Evolutionary conservation across 2,888 invertebrate genomes (phyloP).

Genomic region (Cheilosia pagana): DNA sequence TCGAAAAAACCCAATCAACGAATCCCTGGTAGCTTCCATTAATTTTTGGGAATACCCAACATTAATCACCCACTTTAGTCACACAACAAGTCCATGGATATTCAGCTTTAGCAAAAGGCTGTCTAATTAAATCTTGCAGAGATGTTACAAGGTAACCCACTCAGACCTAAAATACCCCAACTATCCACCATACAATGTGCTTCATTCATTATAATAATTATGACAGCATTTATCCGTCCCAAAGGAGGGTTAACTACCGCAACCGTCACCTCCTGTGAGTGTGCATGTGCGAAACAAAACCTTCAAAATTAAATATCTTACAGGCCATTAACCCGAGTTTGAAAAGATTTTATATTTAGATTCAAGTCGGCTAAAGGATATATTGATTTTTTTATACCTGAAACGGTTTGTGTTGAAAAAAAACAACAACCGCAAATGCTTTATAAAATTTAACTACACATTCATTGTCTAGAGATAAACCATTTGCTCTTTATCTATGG

Average conservation of each 20-base stretch:
- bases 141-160: too few relatives aligned
- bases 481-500: not conserved
- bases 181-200: not conserved
- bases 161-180: too few relatives aligned
- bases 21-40: too few relatives aligned
- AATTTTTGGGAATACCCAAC: too few relatives aligned
- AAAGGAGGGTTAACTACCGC: constrained; percentile 18
- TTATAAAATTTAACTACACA: constrained; percentile 41
- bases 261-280: not conserved
- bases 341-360: constrained; percentile 34
- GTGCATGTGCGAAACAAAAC: constrained; percentile 26
- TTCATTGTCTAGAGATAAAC: constrained; percentile 15
- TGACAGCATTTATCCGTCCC: not conserved
- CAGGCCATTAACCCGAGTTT: constrained; percentile 46
- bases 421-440: constrained; percentile 11
- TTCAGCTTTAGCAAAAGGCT: too few relatives aligned
- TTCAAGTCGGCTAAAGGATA: constrained; percentile 13
- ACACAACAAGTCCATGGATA: too few relatives aligned
- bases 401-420: constrained; percentile 27
- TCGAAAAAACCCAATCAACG: too few relatives aligned
- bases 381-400: constrained; percentile 50
- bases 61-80: too few relatives aligned
- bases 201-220: not conserved
- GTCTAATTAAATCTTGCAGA: too few relatives aligned
- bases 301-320: constrained; percentile 39